A percentile compares a stretch with the other conserved stretches of the same genome.
Conservation (phyloP, 30 jellyfish, hydroid and myxozoan genomes). For the Mastigias papua region DNA sequence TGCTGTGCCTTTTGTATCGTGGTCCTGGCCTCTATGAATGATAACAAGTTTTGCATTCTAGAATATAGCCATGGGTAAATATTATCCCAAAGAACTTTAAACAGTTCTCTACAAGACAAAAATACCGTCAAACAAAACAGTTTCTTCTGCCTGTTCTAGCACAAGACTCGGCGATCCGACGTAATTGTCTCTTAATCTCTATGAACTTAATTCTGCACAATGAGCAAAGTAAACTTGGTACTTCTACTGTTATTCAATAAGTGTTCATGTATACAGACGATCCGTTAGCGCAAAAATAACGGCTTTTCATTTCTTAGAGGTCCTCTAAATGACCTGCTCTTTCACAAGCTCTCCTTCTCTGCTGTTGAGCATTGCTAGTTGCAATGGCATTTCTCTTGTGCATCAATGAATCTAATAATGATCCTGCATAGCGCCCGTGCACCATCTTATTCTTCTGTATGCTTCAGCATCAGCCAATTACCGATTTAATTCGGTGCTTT, state of each 20-base stretch:
- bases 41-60: conserved; percentile 40
- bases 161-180: conserved; percentile 34
- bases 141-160: conserved; percentile 20
- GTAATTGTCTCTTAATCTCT: conserved; percentile 49
- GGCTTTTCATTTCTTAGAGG: not conserved
- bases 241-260: not conserved
- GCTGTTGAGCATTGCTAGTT: not conserved
- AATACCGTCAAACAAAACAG: conserved; percentile 59
- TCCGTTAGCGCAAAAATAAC: conserved; percentile 12
- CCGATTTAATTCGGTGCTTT: conserved; percentile 48
- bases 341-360: not conserved
- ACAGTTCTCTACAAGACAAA: conserved; percentile 48
- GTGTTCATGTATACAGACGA: conserved; percentile 10
- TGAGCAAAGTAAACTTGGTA: conserved; percentile 11
- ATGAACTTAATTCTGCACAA: conserved; percentile 19
- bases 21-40: conserved; percentile 43
- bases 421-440: not conserved
- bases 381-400: too few species aligned
- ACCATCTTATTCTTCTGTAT: not conserved
- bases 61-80: conserved; percentile 32
- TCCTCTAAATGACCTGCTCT: conserved; percentile 9
- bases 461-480: conserved; percentile 38
- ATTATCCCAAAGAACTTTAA: conserved; percentile 34
- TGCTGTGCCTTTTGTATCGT: conserved; percentile 34
- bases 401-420: not conserved